Percentiles rank a stretch among this genome's conserved stretches.
Conservation (phyloP, 1,140 invertebrate species). For the Heliothis subflexa region DNA sequence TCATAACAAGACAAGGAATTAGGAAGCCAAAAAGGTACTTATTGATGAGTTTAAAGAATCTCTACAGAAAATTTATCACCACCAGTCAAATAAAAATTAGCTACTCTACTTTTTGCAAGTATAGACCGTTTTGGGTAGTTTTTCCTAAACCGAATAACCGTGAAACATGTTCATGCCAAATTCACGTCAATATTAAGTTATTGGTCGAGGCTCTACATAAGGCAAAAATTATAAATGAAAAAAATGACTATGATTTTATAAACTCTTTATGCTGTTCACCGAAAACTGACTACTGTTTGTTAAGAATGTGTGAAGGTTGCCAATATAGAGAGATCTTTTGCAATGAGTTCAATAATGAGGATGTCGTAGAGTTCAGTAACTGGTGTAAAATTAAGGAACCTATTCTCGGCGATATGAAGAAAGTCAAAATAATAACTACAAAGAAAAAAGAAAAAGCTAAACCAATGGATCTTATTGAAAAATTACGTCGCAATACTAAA, state of each 20-base stretch:
- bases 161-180: conserved; percentile 3
- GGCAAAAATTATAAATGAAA: conserved; percentile 3
- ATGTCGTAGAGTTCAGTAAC: no score
- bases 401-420: not conserved
- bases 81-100: not conserved
- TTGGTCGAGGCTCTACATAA: conserved; percentile 8
- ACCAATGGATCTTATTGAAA: not conserved
- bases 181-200: conserved; percentile 8
- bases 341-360: no score
- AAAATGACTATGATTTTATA: not conserved
- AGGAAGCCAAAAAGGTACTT: not conserved
- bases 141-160: not conserved
- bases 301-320: no score
- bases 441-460: not conserved
- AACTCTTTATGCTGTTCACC: not conserved
- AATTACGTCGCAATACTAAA: not conserved
- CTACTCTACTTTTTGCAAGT: not conserved
- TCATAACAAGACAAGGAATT: conserved; percentile 4
- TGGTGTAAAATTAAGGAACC: no score
- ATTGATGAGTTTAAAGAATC: conserved; percentile 2
- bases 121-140: not conserved
- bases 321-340: no score
- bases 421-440: not conserved
- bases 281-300: not conserved
- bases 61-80: not conserved